A percentile compares a stretch with the other conserved stretches of the same genome.
Evolutionary conservation across 2,797 vertebrate genomes (phyloP).

Genomic region (Pangasius sanitwongsei): DNA sequence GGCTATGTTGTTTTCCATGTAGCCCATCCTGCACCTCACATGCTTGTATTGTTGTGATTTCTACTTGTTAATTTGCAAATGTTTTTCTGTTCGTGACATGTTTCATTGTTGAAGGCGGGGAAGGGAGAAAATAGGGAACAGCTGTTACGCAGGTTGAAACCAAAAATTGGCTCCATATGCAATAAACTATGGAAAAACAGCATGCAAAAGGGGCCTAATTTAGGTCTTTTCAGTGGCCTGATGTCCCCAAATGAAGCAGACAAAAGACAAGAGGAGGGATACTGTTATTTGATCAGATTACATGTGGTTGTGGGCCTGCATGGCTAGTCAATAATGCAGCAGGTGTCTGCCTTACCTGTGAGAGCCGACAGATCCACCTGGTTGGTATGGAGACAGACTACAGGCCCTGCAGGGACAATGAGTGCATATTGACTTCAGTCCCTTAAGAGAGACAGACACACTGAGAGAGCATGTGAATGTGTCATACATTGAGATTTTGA

Average conservation of each 20-base stretch:
- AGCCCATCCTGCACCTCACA: slow-evolving; percentile 24
- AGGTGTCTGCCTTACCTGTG: slow-evolving; percentile 54
- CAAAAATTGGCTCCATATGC: slow-evolving; percentile 66
- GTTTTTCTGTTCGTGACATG: slow-evolving; percentile 58
- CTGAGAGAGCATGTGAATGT: neutral
- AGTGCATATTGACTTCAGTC: slow-evolving; percentile 40
- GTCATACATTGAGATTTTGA: neutral
- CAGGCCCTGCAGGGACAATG: slow-evolving; percentile 45
- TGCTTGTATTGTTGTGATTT: slow-evolving; percentile 51
- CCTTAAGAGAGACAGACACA: neutral
- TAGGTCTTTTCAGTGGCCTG: slow-evolving; percentile 28
- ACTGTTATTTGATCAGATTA: slow-evolving; percentile 43
- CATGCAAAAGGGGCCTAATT: slow-evolving; percentile 34
- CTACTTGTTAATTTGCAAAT: slow-evolving; percentile 63
- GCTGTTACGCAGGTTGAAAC: slow-evolving; percentile 63
- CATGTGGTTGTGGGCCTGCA: slow-evolving; percentile 37
- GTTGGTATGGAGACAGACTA: slow-evolving; percentile 56
- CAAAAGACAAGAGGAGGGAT: slow-evolving; percentile 32
- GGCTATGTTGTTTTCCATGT: slow-evolving; percentile 22
- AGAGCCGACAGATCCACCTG: slow-evolving; percentile 54
- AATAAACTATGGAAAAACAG: slow-evolving; percentile 49
- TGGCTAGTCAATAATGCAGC: slow-evolving; percentile 58
- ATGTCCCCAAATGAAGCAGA: slow-evolving; percentile 32
- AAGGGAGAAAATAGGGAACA: slow-evolving; percentile 58
- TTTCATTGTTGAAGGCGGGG: slow-evolving; percentile 56